Evolutionary conservation across 2,888 invertebrate genomes (phyloP).

Genomic region (Tinea pellionella): DNA sequence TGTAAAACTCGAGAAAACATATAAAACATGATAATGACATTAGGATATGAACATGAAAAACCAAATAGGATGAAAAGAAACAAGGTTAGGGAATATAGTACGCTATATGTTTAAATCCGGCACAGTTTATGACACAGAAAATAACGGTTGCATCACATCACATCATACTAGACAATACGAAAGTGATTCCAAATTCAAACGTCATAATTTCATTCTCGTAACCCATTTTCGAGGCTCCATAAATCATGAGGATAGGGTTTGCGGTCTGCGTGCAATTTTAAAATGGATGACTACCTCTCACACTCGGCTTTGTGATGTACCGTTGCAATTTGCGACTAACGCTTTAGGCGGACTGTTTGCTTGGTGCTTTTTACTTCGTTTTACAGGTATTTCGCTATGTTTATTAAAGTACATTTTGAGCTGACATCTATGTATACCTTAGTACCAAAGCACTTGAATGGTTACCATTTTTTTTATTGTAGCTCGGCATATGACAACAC

Average conservation of each 20-base stretch:
- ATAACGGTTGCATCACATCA: neutral
- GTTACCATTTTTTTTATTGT: no score
- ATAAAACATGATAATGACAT: no score
- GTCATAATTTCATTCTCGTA: slow-evolving; percentile 28
- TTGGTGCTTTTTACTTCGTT: neutral
- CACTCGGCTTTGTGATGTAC: slow-evolving; percentile 43
- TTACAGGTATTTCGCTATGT: neutral
- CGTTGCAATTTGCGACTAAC: slow-evolving; percentile 40
- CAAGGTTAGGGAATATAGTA: neutral
- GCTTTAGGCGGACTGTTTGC: neutral
- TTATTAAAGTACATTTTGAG: neutral
- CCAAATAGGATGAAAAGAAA: no score
- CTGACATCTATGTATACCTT: no score
- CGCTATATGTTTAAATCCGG: no score
- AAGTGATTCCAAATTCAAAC: slow-evolving; percentile 16
- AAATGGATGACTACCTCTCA: slow-evolving; percentile 58
- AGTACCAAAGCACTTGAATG: no score
- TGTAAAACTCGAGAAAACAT: no score
- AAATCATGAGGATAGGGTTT: slow-evolving; percentile 37
- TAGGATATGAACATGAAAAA: no score
- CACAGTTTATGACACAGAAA: neutral
- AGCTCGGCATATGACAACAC: no score
- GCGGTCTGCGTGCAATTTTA: slow-evolving; percentile 40
- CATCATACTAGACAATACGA: neutral
- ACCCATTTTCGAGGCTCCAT: slow-evolving; percentile 62